A percentile compares a stretch with the other conserved stretches of the same genome.
Evolutionary conservation across 1,140 invertebrate genomes (phyloP).

Genomic region (Danaus plexippus): DNA sequence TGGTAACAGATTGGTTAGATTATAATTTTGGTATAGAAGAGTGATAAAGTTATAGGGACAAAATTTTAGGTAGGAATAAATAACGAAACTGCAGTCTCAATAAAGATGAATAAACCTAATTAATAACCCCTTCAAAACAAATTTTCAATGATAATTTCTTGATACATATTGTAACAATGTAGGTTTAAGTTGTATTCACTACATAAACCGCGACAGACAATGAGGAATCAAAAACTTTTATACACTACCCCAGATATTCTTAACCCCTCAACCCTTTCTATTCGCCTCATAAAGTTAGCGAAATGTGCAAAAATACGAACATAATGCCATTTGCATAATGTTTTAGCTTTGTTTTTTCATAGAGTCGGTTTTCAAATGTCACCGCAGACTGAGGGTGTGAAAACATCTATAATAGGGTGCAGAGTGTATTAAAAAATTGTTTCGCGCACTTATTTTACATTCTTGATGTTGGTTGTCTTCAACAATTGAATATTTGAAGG

Average conservation of each 20-base stretch:
- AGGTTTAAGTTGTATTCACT: conserved; percentile 31
- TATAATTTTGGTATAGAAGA: no score
- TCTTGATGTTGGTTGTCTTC: conserved; percentile 47
- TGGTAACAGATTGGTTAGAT: no score
- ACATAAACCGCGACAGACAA: conserved; percentile 50
- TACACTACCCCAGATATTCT: conserved; percentile 49
- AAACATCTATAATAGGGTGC: conserved; percentile 62
- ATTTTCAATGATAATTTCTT: not conserved
- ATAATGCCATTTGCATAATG: conserved; percentile 71
- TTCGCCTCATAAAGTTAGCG: conserved; percentile 65
- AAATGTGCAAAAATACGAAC: conserved; percentile 65
- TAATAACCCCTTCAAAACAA: no score
- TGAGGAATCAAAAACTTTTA: conserved; percentile 52
- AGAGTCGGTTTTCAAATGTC: conserved; percentile 67
- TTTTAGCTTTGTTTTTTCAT: conserved; percentile 68
- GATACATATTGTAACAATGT: conserved; percentile 19
- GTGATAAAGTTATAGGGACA: no score
- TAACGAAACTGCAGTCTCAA: no score
- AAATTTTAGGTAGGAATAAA: no score
- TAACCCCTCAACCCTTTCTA: conserved; percentile 63
- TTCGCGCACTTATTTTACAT: conserved; percentile 55
- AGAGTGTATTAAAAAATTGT: conserved; percentile 67
- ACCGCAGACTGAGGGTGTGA: conserved; percentile 61
- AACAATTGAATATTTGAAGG: no score
- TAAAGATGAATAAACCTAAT: no score